A percentile compares a stretch with the other conserved stretches of the same genome.
Conservation (phyloP, 2,888 invertebrate species). For the Eupithecia centaureata region DNA sequence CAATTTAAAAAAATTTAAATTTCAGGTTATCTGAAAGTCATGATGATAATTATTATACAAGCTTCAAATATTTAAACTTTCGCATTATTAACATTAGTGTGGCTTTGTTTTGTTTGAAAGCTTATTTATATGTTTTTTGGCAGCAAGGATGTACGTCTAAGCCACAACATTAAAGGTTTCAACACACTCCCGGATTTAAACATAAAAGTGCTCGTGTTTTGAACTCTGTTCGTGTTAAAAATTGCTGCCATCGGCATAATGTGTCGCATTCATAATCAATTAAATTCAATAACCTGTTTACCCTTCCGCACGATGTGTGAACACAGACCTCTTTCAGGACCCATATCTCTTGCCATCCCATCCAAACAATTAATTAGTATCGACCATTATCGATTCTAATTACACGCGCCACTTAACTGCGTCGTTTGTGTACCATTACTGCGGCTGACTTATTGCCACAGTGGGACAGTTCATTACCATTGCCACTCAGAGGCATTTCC, state of each 20-base stretch:
- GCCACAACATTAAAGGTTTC: no score
- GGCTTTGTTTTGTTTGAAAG: no score
- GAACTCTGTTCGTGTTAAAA: not conserved
- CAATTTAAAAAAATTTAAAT: no score
- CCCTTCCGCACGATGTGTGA: not conserved
- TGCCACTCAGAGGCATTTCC: not conserved
- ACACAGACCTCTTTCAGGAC: not conserved
- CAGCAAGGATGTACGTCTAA: no score
- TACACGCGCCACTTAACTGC: not conserved
- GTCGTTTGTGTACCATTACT: slow-evolving; percentile 3
- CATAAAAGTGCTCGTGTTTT: no score
- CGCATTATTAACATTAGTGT: no score
- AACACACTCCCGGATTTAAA: not conserved
- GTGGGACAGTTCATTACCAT: slow-evolving; percentile 4
- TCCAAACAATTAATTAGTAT: slow-evolving; percentile 12
- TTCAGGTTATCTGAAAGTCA: no score
- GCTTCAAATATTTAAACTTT: no score
- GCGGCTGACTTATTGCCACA: not conserved
- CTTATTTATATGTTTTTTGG: no score
- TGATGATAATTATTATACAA: no score
- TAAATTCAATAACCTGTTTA: not conserved
- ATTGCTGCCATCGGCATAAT: not conserved
- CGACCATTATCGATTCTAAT: slow-evolving; percentile 20
- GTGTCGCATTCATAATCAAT: not conserved
- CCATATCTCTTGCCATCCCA: slow-evolving; percentile 1